Conservation (phyloP, 2,113 vertebrate genomes). For the Progne subis region DNA sequence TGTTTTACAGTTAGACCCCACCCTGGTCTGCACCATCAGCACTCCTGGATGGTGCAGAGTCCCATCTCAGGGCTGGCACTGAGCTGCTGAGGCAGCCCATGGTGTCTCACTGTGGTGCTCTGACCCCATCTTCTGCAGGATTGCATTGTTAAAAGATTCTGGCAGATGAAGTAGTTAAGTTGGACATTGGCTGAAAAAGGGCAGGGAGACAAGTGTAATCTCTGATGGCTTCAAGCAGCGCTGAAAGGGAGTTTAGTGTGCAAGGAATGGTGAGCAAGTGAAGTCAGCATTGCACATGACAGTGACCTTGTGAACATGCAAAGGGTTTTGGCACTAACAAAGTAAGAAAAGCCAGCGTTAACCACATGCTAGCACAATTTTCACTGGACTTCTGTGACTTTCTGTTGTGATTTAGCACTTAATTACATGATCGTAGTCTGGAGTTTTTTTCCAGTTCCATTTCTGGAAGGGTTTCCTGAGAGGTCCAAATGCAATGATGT, state of each 20-base stretch:
- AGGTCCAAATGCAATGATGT: neutral
- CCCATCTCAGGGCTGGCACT: neutral
- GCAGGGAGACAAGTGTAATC: neutral
- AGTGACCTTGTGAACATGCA: neutral
- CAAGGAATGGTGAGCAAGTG: neutral
- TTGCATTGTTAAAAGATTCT: accelerated
- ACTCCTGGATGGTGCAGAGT: accelerated
- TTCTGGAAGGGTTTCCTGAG: slow-evolving; percentile 17
- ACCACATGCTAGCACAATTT: neutral
- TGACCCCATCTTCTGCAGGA: neutral
- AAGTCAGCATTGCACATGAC: neutral
- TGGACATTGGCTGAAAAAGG: neutral
- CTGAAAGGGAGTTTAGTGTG: neutral
- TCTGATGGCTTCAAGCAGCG: neutral
- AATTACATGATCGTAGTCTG: slow-evolving; percentile 5
- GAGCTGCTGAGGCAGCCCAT: neutral
- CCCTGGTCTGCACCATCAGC: too few species aligned
- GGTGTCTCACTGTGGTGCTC: neutral
- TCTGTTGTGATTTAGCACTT: slow-evolving; percentile 23
- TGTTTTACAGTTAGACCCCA: neutral
- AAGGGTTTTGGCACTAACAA: neutral
- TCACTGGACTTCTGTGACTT: neutral
- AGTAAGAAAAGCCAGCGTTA: neutral
- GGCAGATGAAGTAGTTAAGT: neutral
- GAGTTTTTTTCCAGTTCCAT: neutral